A percentile compares a stretch with the other conserved stretches of the same genome.
Evolutionary conservation across 2,113 vertebrate species (phyloP).

Genomic region (Hippocampus comes): DNA sequence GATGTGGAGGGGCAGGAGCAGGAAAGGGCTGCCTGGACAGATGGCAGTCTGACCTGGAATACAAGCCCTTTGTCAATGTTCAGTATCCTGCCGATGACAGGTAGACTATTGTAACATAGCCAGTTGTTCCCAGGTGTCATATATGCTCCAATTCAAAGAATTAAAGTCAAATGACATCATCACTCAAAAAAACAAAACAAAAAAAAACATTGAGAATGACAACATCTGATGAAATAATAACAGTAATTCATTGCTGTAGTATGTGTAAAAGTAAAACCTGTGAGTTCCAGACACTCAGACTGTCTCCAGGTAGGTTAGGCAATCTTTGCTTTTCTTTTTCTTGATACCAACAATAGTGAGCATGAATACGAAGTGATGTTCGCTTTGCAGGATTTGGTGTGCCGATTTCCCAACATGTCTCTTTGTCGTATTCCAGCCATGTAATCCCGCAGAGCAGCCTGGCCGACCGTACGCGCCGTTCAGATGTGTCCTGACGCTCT

Average conservation of each 20-base stretch:
- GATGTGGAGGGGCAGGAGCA: slow-evolving; percentile 82
- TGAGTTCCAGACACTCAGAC: neutral
- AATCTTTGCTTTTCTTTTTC: neutral
- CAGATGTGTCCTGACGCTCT: slow-evolving; percentile 58
- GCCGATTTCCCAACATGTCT: slow-evolving; percentile 1
- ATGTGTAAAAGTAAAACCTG: neutral
- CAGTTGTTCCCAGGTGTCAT: neutral
- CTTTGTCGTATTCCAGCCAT: slow-evolving; percentile 37
- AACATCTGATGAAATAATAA: neutral
- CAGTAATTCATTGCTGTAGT: neutral
- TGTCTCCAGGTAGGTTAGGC: neutral
- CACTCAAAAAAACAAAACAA: neutral
- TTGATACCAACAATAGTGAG: neutral
- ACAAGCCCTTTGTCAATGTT: slow-evolving; percentile 88
- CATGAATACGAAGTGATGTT: neutral
- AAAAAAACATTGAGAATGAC: neutral
- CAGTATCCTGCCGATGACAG: slow-evolving; percentile 93
- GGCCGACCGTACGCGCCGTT: slow-evolving; percentile 50
- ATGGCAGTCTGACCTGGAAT: slow-evolving; percentile 93
- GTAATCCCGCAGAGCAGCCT: slow-evolving; percentile 41
- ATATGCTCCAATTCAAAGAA: neutral
- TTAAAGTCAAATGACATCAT: neutral
- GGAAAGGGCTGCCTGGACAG: slow-evolving; percentile 81
- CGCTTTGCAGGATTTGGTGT: neutral
- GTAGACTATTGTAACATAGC: slow-evolving; percentile 91